Conservation (phyloP, 2,797 vertebrate species). For the Monodelphis domestica region DNA sequence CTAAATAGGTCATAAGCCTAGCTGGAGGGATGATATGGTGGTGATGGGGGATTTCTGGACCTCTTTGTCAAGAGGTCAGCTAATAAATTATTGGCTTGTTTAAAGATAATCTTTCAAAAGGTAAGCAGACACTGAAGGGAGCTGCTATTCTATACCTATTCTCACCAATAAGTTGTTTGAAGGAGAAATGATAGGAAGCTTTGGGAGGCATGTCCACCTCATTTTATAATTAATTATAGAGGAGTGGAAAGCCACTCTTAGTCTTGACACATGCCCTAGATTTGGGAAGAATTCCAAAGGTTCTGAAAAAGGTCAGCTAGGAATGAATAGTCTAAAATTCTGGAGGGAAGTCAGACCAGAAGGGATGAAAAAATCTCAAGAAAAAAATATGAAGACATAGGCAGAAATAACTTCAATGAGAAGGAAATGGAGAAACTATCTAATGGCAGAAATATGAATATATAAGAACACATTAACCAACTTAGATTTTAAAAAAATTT, state of each 20-base stretch:
- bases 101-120: not conserved
- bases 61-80: not conserved
- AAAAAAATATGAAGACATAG: not conserved
- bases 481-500: not conserved
- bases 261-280: not conserved
- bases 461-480: not conserved
- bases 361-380: not conserved
- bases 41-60: not conserved
- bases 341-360: not conserved
- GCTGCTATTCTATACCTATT: not conserved
- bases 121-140: not conserved
- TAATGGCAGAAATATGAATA: not conserved
- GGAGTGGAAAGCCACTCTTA: not conserved
- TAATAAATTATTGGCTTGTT: not conserved
- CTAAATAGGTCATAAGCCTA: not conserved
- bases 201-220: not conserved
- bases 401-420: not conserved
- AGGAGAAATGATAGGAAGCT: not conserved
- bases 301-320: not conserved
- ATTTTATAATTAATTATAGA: not conserved
- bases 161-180: not conserved
- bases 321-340: not conserved
- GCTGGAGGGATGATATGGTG: not conserved
- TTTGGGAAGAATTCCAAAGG: not conserved
- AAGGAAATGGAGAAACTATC: not conserved